Percentiles rank a stretch among this genome's conserved stretches.
phyloP scores from a whole-genome alignment of 1,140 invertebrate species.

The Papilio xuthus region DNA sequence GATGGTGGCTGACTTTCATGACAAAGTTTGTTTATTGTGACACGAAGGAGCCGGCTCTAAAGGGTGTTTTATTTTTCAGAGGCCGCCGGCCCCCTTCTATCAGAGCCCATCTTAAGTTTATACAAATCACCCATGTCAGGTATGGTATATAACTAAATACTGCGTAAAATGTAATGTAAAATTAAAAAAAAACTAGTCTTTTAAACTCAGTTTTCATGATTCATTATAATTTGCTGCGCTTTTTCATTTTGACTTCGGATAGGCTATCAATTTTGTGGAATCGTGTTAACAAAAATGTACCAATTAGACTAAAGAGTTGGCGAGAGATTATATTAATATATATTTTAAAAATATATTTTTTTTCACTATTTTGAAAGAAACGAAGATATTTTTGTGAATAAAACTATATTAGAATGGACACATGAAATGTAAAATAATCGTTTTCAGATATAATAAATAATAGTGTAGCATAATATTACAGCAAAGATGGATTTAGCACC shows the following conservation, averaged over 20 bases:
- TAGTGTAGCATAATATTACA: too few relatives aligned
- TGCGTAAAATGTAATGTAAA: not conserved
- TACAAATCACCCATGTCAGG: slow-evolving; percentile 38
- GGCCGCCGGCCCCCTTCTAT: slow-evolving; percentile 69
- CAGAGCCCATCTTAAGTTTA: slow-evolving; percentile 76
- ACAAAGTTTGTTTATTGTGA: slow-evolving; percentile 26
- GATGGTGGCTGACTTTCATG: slow-evolving; percentile 29
- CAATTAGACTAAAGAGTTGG: not conserved
- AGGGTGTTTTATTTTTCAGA: slow-evolving; percentile 66
- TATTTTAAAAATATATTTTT: too few relatives aligned
- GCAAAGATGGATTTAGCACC: too few relatives aligned
- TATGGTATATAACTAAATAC: not conserved
- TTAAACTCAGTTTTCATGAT: slow-evolving; percentile 19
- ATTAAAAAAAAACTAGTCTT: not conserved
- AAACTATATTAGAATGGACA: too few relatives aligned
- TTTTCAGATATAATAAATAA: too few relatives aligned
- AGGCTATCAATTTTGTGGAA: not conserved
- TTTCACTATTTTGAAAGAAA: too few relatives aligned
- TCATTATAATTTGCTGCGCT: slow-evolving; percentile 25
- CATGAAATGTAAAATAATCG: too few relatives aligned
- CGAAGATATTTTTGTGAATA: too few relatives aligned
- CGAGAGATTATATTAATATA: not conserved
- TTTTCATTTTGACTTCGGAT: not conserved
- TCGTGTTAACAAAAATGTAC: too few relatives aligned
- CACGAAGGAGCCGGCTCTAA: slow-evolving; percentile 18